These are phyloP conservation scores for Sparidentex hasta DNA, from an alignment of 2,797 vertebrate species.

Conservation along the genomic window DNA sequence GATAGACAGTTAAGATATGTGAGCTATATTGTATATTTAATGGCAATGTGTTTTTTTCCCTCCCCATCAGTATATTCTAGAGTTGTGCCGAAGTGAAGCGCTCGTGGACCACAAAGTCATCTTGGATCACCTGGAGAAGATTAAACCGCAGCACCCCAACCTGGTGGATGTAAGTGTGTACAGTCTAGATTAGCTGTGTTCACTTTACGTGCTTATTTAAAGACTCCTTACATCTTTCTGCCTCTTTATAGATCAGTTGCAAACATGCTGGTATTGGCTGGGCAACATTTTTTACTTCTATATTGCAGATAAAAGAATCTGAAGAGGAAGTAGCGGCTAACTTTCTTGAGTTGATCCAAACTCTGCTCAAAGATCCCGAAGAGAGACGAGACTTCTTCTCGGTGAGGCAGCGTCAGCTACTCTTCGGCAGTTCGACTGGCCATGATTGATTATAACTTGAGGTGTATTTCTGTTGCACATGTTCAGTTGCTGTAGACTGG, in stretches of 20 bases:
- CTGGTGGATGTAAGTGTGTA: conserved; percentile 36
- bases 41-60: background rate
- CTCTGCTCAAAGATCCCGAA: conserved; percentile 77
- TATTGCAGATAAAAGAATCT: conserved; percentile 55
- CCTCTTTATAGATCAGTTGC: background rate
- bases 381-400: conserved; percentile 77
- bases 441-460: background rate
- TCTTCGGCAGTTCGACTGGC: background rate
- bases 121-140: conserved; percentile 64
- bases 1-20: background rate
- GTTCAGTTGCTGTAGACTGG: background rate
- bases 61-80: conserved; percentile 75
- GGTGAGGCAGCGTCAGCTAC: conserved; percentile 58
- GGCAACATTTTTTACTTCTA: background rate
- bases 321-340: conserved; percentile 63
- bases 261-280: background rate
- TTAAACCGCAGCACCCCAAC: conserved; percentile 24
- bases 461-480: background rate
- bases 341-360: conserved; percentile 77
- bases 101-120: conserved; percentile 55
- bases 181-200: background rate
- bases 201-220: background rate
- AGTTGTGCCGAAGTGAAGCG: conserved; percentile 69
- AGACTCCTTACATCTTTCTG: background rate
- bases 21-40: background rate